phyloP scores from a whole-genome alignment of 2,888 invertebrate genomes.

The Eumerus sabulonum region DNA sequence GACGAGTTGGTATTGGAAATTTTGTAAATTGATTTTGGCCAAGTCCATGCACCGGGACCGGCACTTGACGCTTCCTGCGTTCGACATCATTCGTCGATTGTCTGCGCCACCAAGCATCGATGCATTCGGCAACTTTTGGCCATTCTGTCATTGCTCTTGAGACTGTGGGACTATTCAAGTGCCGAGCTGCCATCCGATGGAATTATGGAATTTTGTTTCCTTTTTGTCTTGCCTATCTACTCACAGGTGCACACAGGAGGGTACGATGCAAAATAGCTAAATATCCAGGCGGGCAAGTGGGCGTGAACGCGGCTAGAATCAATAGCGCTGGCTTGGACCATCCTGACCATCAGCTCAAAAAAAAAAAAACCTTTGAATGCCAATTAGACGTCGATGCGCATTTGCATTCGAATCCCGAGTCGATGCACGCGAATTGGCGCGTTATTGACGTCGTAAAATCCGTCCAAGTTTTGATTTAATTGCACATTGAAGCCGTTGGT shows the following conservation, averaged over 20 bases:
- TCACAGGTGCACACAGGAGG: too few relatives aligned
- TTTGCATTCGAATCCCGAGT: slow-evolving; percentile 36
- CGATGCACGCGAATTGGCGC: slow-evolving; percentile 40
- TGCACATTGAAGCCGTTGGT: slow-evolving; percentile 14
- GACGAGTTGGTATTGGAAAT: slow-evolving; percentile 21
- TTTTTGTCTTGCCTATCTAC: too few relatives aligned
- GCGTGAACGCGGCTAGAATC: slow-evolving; percentile 27
- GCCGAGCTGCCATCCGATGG: not conserved
- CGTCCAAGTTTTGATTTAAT: slow-evolving; percentile 37
- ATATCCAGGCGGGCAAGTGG: slow-evolving; percentile 6
- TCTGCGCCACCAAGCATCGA: not conserved
- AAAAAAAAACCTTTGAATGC: slow-evolving; percentile 42
- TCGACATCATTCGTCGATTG: not conserved
- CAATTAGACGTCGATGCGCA: slow-evolving; percentile 41
- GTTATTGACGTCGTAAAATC: slow-evolving; percentile 41
- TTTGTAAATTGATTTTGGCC: slow-evolving; percentile 54
- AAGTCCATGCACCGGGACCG: slow-evolving; percentile 4
- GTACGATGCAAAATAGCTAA: too few relatives aligned
- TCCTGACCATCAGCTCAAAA: not conserved
- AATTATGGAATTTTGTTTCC: too few relatives aligned
- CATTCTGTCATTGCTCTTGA: slow-evolving; percentile 10
- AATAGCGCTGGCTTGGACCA: slow-evolving; percentile 25
- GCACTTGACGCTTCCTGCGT: not conserved
- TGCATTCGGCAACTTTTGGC: slow-evolving; percentile 23
- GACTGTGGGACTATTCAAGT: too few relatives aligned